These are phyloP conservation scores for Aphelocoma coerulescens DNA, from an alignment of 2,113 vertebrate species.

Conservation along the genomic window DNA sequence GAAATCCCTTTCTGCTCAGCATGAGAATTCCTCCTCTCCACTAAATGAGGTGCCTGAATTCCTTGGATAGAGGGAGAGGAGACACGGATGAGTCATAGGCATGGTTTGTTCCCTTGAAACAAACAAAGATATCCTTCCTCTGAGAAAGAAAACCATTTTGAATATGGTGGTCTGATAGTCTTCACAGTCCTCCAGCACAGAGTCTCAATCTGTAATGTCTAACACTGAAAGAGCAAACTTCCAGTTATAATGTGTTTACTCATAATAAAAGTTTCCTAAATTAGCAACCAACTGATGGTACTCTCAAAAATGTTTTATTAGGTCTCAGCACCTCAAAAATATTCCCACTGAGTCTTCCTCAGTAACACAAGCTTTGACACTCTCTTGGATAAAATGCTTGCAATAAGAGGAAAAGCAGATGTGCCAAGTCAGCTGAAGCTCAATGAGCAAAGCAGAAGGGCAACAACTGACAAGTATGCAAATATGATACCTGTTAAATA, in stretches of 20 bases:
- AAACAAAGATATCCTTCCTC: neutral
- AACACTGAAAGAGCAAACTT: neutral
- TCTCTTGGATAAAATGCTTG: neutral
- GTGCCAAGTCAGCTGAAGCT: conserved; percentile 4
- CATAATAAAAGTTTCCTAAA: neutral
- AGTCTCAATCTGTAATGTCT: neutral
- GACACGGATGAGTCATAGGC: neutral
- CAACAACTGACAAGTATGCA: neutral
- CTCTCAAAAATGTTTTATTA: neutral
- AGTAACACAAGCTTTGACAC: neutral
- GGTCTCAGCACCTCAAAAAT: neutral
- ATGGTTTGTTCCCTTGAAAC: neutral
- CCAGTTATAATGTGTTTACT: neutral
- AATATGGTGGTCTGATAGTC: neutral
- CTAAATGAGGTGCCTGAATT: neutral
- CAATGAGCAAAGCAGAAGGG: neutral
- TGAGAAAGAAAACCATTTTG: neutral
- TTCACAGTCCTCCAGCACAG: neutral
- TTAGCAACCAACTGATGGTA: neutral
- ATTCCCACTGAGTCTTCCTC: neutral
- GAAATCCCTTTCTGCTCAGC: neutral
- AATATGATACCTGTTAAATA: neutral
- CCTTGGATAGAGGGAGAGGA: neutral
- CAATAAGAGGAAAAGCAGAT: neutral
- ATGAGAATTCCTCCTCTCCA: neutral